Base-by-base conservation (phyloP, 23 tunicate genomes). In the Ascidia mentula region DNA sequence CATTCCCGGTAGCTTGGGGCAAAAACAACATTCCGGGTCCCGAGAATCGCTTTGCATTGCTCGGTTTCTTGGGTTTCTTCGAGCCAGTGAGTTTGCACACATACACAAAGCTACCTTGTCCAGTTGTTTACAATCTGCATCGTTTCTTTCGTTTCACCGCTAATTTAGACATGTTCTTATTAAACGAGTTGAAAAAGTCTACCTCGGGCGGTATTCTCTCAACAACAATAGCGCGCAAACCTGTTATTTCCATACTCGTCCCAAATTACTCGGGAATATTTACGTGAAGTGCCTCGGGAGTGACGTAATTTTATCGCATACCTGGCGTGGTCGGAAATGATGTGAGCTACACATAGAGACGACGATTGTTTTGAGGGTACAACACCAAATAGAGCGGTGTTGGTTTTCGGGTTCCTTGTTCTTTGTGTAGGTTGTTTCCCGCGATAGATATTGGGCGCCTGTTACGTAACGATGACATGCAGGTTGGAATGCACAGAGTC, bases 321-420 rank as follows among this genome's bases (percentile, higher is more conserved):
- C 7, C 65, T 53, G 22, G 24, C 28, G 65, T n/a, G 24, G 65
- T 28, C 1, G 65, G 65, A 5, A 5, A 26, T 28, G 65, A 26
- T 53, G 24, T 53, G 24, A 53, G 28, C 24, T 53, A 28, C 15
- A 42, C 53, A 42, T 15, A 42, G 65, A 20, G n/a, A n/a, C n/a
- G n/a, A n/a, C n/a, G 28, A 20, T 53, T 53, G 65, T 53, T 53
- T 53, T 28, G 65, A 53, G 65, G 22, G 2, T 53, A 26, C 65
- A 53, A 53, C 65, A 53, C 24, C 65, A 53, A 53, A 53, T 53
- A 53, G 65, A 53, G 65, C 65, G 65, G 65, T 53, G 65, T 53
- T 5, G 7, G 24, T 9, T 53, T 53, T 53, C 65, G 24, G 7
- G 28, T 28, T 20, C 65, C 65, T 3, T 28, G 65, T 9, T 5